Evolutionary conservation across 2,888 invertebrate species (phyloP), one percentile per base, ranked within the genome.

Genomic region (Lasioglossum morio): DNA sequence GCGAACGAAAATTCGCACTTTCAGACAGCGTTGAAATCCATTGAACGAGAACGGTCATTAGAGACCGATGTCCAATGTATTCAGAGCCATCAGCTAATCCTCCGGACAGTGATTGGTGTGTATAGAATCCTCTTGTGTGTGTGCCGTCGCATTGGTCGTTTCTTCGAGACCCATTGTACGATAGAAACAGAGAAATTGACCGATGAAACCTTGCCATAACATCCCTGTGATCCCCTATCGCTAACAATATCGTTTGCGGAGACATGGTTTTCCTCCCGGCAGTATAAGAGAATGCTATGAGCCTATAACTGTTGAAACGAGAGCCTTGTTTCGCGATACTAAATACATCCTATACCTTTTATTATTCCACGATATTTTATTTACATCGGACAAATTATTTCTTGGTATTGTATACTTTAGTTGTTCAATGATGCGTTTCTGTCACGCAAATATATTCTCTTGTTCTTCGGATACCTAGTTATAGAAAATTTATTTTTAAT

Each of bases 71-170:
- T 72, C 43, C 75, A 77, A 84, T 79, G 79, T 75, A 84, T 85
- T 85, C 78, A 85, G 79, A 79, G 78, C 70, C 57, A 79, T 63
- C 77, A 72, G 74, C 70, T 85, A 84, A 84, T 85, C 84, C 85
- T 57, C 16, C 79, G 14, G 78, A 69, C 53, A 81, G 30, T 75
- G 48, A 46, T 40, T 46, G 46, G 69, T 66, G 76, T 60, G 79
- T 84, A 84, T 72, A 72, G 84, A 79, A 79, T 83, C 79, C 84
- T 79, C 79, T 75, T 79, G n/a, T n/a, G n/a, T n/a, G n/a, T n/a
- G n/a, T n/a, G 60, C 57, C 76, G 63, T 69, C 53, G 79, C 84
- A 43, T 77, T 46, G 66, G 77, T 48, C 77, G 69, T 46, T 84
- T 72, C 84, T 84, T 84, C 77, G 40, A 5, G 10, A 48, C 5